Base-by-base conservation (phyloP, 2,888 invertebrate genomes). In the Notodonta dromedarius region DNA sequence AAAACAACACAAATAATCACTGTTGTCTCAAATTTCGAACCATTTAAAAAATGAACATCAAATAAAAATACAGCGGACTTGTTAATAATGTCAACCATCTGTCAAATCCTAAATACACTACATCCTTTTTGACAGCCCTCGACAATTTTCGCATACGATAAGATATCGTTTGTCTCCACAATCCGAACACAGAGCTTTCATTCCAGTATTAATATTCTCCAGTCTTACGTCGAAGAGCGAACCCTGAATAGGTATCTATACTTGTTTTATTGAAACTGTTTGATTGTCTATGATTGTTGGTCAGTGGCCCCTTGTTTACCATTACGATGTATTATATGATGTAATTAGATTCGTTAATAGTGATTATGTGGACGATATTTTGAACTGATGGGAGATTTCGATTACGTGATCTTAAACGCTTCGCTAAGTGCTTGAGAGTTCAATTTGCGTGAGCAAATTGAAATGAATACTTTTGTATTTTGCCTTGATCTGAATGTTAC, bases 131-230 rank as follows among this genome's bases (percentile, higher is more conserved):
- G 39, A 57, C 24, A 52, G 60, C 58, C 56, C 59, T 57, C 69
- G 71, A 61, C 53, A 72, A 62, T 66, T 80, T 67, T 79, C 82
- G 76, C 65, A 58, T 46, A 51, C 69, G 79, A 75, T 75, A 76
- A 69, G 69, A 70, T 76, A 78, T 78, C 63, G 61, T 12, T 61
- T 62, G 63, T 60, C 74, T 72, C 64, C 65, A 76, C 71, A 83
- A 86, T 87, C 82, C 48, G 44, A 55, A 58, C 70, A 61, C 61
- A 56, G 63, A 65, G 65, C 70, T 74, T 81, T 85, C 87, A 88
- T 89, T 89, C 79, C 84, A 80, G 88, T 89, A 89, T 90, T 88
- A 89, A 90, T 89, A 87, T 86, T 83, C 80, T 74, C 70, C 63
- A 76, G 80, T 79, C 70, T 69, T 80, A 82, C 77, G 73, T 66